Evolutionary conservation across 2,888 invertebrate species (phyloP).

Genomic region (Tetragonula carbonaria): DNA sequence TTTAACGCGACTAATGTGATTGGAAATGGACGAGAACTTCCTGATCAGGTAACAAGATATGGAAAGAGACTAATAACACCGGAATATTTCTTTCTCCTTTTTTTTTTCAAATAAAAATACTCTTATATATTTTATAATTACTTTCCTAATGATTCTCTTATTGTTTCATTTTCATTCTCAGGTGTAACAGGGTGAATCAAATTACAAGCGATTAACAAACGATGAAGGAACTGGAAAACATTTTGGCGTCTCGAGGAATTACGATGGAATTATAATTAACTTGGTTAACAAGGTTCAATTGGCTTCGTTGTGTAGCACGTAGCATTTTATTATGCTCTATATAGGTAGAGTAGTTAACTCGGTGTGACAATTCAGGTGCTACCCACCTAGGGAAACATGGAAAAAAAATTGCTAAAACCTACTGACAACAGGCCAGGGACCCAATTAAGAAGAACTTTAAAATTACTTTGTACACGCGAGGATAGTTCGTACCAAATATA

Average conservation of each 20-base stretch:
- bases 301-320: slow-evolving; percentile 7
- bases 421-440: slow-evolving; percentile 28
- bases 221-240: neutral
- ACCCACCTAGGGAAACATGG: slow-evolving; percentile 16
- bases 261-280: slow-evolving; percentile 22
- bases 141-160: neutral
- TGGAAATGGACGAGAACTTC: slow-evolving; percentile 24
- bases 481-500: neutral
- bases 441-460: slow-evolving; percentile 57
- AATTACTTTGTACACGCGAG: neutral
- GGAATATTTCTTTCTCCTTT: neutral
- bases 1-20: slow-evolving; percentile 65
- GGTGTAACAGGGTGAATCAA: too few relatives aligned
- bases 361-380: slow-evolving; percentile 2
- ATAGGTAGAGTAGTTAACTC: slow-evolving; percentile 7
- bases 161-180: neutral
- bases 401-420: slow-evolving; percentile 38
- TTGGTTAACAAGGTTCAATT: slow-evolving; percentile 20
- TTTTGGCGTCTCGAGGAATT: neutral
- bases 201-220: neutral
- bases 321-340: slow-evolving; percentile 1
- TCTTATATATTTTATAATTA: too few relatives aligned
- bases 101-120: neutral
- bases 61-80: neutral
- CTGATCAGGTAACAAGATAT: neutral